Evolutionary conservation across 1,140 invertebrate species (phyloP).

Genomic region (Drosophila setifemur): DNA sequence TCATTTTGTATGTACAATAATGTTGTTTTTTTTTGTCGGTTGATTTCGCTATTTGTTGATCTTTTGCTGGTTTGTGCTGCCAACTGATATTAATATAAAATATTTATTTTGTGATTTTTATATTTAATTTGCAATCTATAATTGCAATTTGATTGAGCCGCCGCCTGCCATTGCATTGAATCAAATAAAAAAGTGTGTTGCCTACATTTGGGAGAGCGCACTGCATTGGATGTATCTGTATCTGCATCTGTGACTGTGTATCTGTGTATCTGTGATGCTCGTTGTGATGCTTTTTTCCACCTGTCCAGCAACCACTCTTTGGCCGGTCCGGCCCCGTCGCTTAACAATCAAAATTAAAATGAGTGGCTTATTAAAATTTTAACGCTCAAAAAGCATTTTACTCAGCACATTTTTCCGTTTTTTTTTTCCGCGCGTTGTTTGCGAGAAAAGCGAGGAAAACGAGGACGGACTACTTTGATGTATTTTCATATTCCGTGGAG

Average conservation of each 20-base stretch:
- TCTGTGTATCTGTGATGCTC: too few relatives aligned
- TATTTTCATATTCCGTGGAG: slow-evolving; percentile 74
- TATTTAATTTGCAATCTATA: slow-evolving; percentile 78
- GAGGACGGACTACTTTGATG: slow-evolving; percentile 66
- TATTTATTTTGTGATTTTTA: slow-evolving; percentile 78
- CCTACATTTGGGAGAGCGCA: background rate
- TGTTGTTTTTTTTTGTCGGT: slow-evolving; percentile 29
- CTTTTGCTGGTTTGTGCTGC: slow-evolving; percentile 22
- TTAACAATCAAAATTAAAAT: slow-evolving; percentile 81
- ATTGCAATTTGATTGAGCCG: slow-evolving; percentile 69
- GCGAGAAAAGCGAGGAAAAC: too few relatives aligned
- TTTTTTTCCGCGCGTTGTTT: background rate
- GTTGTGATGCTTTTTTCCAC: background rate
- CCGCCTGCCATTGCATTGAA: slow-evolving; percentile 17
- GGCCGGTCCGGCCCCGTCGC: background rate
- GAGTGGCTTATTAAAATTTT: slow-evolving; percentile 82
- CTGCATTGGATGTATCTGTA: too few relatives aligned
- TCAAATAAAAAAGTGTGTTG: slow-evolving; percentile 10
- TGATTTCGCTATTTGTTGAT: slow-evolving; percentile 21
- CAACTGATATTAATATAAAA: slow-evolving; percentile 74
- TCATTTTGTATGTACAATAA: slow-evolving; percentile 21
- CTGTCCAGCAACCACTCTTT: background rate
- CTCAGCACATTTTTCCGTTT: slow-evolving; percentile 21
- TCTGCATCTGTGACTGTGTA: too few relatives aligned
- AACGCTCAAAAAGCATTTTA: slow-evolving; percentile 71